Percentiles rank a stretch among this genome's conserved stretches.
Evolutionary conservation across 1,140 invertebrate species (phyloP).

Genomic region (Drosophila orosa): DNA sequence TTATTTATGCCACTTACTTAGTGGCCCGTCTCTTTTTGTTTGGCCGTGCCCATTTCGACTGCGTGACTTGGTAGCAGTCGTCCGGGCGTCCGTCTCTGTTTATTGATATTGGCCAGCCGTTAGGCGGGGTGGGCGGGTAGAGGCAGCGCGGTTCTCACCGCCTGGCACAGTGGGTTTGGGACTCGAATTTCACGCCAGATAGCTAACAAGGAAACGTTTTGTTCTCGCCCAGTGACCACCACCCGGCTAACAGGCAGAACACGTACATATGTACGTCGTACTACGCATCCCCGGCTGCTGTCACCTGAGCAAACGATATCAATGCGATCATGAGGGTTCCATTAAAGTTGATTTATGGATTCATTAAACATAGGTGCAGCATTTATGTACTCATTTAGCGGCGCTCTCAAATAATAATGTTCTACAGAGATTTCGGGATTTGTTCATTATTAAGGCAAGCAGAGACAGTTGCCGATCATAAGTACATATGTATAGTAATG

Average conservation of each 20-base stretch:
- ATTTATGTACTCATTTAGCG: slow-evolving; percentile 1
- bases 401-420: slow-evolving; percentile 7
- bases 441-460: not conserved
- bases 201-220: slow-evolving; percentile 74
- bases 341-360: slow-evolving; percentile 52
- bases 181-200: slow-evolving; percentile 72
- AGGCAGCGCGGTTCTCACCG: slow-evolving; percentile 45
- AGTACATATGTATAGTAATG: not conserved
- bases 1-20: slow-evolving; percentile 57
- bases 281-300: slow-evolving; percentile 19
- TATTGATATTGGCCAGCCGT: slow-evolving; percentile 49
- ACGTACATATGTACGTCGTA: slow-evolving; percentile 49
- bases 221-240: slow-evolving; percentile 20
- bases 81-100: slow-evolving; percentile 33
- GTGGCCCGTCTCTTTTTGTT: slow-evolving; percentile 48
- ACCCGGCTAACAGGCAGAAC: slow-evolving; percentile 48
- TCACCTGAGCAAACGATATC: slow-evolving; percentile 58
- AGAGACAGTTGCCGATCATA: not conserved
- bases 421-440: slow-evolving; percentile 3
- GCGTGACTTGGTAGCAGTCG: slow-evolving; percentile 70
- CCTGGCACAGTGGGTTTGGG: slow-evolving; percentile 58
- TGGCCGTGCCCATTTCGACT: slow-evolving; percentile 74
- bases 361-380: slow-evolving; percentile 42
- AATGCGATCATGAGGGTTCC: slow-evolving; percentile 55
- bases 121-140: slow-evolving; percentile 8